These are phyloP conservation scores for Limnephilus marmoratus DNA, from an alignment of 2,888 invertebrate genomes.

Conservation along the genomic window DNA sequence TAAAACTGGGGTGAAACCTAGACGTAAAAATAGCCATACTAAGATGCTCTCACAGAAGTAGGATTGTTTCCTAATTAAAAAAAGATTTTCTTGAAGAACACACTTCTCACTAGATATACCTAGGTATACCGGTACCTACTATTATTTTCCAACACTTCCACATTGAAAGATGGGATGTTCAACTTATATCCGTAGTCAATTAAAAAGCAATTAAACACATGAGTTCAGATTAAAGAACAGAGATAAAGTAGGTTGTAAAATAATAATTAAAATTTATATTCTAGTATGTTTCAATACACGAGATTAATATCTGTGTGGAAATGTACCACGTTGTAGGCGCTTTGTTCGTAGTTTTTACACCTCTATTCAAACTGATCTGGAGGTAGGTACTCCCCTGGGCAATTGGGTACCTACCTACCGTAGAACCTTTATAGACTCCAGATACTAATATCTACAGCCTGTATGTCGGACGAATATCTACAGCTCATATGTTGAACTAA, in stretches of 20 bases:
- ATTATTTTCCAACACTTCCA: not conserved
- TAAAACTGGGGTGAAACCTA: too few relatives aligned
- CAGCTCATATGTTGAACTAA: too few relatives aligned
- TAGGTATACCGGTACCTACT: not conserved
- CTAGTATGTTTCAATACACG: not conserved
- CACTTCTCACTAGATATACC: too few relatives aligned
- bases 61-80: too few relatives aligned
- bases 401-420: not conserved
- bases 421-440: not conserved
- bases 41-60: too few relatives aligned
- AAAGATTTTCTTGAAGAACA: too few relatives aligned
- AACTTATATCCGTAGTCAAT: not conserved
- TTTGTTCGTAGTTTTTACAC: not conserved
- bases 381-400: not conserved
- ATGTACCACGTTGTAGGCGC: not conserved
- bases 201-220: not conserved
- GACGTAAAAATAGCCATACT: too few relatives aligned
- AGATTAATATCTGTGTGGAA: conserved; percentile 12
- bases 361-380: not conserved
- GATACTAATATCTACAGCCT: too few relatives aligned
- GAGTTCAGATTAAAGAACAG: not conserved
- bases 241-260: not conserved
- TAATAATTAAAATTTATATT: not conserved
- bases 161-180: not conserved
- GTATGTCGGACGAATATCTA: too few relatives aligned